Evolutionary conservation across 2,113 vertebrate species (phyloP).

Genomic region (Rhynchomys soricoides): DNA sequence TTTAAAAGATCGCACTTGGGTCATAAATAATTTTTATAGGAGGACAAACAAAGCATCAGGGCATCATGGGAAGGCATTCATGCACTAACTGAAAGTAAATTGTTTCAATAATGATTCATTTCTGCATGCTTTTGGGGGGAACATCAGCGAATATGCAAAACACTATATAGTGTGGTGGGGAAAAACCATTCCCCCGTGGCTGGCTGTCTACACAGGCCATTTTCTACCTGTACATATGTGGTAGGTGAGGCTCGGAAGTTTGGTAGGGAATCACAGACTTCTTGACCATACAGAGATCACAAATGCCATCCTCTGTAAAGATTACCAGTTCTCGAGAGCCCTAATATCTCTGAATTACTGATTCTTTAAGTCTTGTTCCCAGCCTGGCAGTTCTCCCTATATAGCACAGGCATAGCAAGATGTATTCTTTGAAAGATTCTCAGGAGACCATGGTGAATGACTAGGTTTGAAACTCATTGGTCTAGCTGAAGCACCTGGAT

Average conservation of each 20-base stretch:
- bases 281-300: background rate
- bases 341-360: background rate
- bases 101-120: conserved; percentile 96
- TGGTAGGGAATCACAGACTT: conserved; percentile 15
- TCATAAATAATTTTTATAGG: conserved; percentile 98
- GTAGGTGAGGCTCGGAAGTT: background rate
- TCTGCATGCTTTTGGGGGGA: conserved; percentile 85
- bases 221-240: conserved; percentile 75
- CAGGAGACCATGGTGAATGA: background rate
- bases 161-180: conserved; percentile 77
- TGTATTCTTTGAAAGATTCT: background rate
- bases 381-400: background rate
- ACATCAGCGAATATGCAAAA: conserved; percentile 94
- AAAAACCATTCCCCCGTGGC: conserved; percentile 80
- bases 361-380: background rate
- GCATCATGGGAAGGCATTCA: conserved; percentile 92
- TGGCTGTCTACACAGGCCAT: conserved; percentile 71
- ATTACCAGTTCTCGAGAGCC: background rate
- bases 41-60: conserved; percentile 92
- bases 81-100: conserved; percentile 92
- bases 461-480: background rate
- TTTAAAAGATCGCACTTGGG: conserved; percentile 91
- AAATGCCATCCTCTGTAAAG: conserved; percentile 29
- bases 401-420: background rate
- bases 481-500: conserved; percentile 13